Base-by-base conservation (phyloP, 2,888 invertebrate genomes). In the Scaptomyza parva region DNA sequence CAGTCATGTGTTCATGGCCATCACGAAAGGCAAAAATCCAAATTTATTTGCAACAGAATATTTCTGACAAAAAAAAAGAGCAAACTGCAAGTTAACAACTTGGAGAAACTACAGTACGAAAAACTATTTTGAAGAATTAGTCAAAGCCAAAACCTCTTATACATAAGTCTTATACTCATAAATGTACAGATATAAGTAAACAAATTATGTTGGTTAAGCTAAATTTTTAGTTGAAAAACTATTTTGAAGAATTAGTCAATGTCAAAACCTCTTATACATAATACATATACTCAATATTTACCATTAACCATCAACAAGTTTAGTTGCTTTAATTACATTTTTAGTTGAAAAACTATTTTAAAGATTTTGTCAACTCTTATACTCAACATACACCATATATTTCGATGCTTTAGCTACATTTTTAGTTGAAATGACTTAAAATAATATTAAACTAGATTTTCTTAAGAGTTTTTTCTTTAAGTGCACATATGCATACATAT, bases 11-110 rank as follows among this genome's bases (percentile, higher is more conserved):
- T 11, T 48, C 47, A 48, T 45, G 47, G 40, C 43, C 47, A 28
- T 58, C 54, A 53, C 53, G 43, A 53, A 64, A 71, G 61, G 69
- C 66, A 41, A 70, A 71, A 74, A 71, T 76, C 70, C 64, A 77
- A 77, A 83, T 77, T 75, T 77, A 77, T 85, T 76, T 75, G 68
- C 70, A 79, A 72, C 65, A 44, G 44, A 50, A 68, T 28, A n/a
- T 52, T 52, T 52, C 48, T 60, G 47, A 33, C 35, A 35, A 50
- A 53, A 45, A 35, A 50, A 60, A 45, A 43, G 30, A 26, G 3
- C 41, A 40, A 40, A 47, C 33, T 35, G n/a, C n/a, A 50, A 50
- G 24, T 24, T 40, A 18, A 11, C 3, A 51, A 30, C 40, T 51
- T 51, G 17, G 7, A 9, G 24, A n/a, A 22, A 9, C 17, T 17